Conservation (phyloP, 2,113 vertebrate species). For the Neolamprologus brichardi region DNA sequence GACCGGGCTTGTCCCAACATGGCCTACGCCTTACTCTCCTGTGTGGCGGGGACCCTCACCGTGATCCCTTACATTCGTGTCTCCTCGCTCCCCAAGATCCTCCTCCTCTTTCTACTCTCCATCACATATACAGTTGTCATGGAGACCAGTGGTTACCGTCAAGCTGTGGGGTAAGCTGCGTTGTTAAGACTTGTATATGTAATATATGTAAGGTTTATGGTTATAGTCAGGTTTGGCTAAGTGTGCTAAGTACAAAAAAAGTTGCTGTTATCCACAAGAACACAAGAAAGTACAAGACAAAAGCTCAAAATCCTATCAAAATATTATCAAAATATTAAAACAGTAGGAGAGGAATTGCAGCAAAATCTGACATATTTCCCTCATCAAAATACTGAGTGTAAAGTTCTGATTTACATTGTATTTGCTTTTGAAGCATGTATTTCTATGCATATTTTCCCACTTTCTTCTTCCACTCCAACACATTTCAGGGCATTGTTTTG, state of each 20-base stretch:
- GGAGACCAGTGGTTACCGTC: constrained; percentile 89
- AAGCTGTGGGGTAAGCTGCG: constrained; percentile 77
- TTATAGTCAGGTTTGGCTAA: neutral
- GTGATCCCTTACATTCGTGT: constrained; percentile 89
- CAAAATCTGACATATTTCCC: neutral
- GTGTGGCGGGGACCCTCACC: constrained; percentile 86
- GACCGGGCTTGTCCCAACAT: constrained; percentile 78
- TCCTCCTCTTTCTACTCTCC: constrained; percentile 86
- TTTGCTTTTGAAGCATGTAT: neutral
- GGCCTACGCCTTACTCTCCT: constrained; percentile 88
- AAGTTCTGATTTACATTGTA: neutral
- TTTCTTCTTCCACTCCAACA: neutral
- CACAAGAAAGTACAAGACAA: neutral
- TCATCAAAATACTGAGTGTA: neutral
- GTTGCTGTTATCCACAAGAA: neutral
- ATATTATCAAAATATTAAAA: neutral
- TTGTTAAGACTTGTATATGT: neutral
- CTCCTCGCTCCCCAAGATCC: constrained; percentile 91
- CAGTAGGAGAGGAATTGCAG: neutral
- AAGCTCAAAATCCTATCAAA: neutral
- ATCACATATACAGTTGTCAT: constrained; percentile 85
- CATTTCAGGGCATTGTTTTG: neutral
- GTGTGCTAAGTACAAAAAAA: neutral
- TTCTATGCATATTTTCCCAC: neutral
- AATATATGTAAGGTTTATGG: neutral